Evolutionary conservation across 2,888 invertebrate genomes (phyloP).

Genomic region (Diaphora mendica): DNA sequence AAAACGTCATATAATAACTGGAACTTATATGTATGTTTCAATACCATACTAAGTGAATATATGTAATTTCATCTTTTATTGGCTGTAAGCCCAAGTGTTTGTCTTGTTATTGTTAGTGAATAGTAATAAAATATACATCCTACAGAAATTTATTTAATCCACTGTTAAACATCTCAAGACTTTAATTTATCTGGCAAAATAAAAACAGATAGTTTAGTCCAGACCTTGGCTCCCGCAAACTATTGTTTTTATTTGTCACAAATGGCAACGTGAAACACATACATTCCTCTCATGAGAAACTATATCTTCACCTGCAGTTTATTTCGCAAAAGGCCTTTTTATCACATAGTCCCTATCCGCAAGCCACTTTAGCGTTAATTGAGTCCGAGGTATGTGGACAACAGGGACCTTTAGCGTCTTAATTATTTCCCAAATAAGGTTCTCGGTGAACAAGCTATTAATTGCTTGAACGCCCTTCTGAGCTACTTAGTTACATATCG

Average conservation of each 20-base stretch:
- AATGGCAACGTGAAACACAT: not conserved
- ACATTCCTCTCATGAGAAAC: not conserved
- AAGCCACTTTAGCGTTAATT: slow-evolving; percentile 44
- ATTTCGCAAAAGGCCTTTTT: not conserved
- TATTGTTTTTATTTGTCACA: not conserved
- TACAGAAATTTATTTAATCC: not conserved
- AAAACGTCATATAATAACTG: too few species aligned
- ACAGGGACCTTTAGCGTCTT: slow-evolving; percentile 26
- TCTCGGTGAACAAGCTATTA: slow-evolving; percentile 41
- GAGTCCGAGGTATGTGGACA: slow-evolving; percentile 36
- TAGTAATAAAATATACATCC: too few species aligned
- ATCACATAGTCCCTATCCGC: slow-evolving; percentile 19
- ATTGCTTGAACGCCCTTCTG: slow-evolving; percentile 27
- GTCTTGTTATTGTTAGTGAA: too few species aligned
- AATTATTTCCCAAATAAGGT: slow-evolving; percentile 44
- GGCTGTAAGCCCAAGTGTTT: too few species aligned
- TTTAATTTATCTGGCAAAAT: not conserved
- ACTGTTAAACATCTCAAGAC: too few species aligned
- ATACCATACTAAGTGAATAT: too few species aligned
- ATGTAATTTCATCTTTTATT: too few species aligned
- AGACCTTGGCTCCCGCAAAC: too few species aligned
- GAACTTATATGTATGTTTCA: too few species aligned
- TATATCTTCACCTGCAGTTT: not conserved
- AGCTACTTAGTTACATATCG: not conserved
- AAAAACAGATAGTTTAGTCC: not conserved